These are phyloP conservation scores for Pogonus chalceus DNA, from an alignment of 1,140 invertebrate genomes.

Conservation along the genomic window DNA sequence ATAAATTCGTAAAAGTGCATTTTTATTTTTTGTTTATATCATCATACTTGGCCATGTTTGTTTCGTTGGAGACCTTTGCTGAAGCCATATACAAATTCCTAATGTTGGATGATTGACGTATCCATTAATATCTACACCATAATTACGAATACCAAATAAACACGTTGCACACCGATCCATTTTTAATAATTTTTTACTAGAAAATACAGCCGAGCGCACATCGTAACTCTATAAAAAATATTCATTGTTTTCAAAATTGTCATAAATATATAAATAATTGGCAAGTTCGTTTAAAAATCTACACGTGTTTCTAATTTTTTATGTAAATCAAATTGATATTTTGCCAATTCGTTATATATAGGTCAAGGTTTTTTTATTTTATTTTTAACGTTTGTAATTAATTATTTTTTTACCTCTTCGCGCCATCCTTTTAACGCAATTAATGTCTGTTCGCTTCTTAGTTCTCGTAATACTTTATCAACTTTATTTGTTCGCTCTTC, in stretches of 20 bases:
- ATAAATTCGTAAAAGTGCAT: background rate
- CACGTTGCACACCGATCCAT: slow-evolving; percentile 88
- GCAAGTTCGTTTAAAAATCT: too few species aligned
- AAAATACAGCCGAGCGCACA: slow-evolving; percentile 60
- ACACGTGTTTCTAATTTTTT: too few species aligned
- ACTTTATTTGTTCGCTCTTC: slow-evolving; percentile 65
- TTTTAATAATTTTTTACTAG: slow-evolving; percentile 63
- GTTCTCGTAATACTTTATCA: slow-evolving; percentile 66
- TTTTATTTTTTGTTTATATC: background rate
- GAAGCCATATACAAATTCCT: slow-evolving; percentile 86
- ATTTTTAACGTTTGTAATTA: too few species aligned
- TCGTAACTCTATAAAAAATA: slow-evolving; percentile 62
- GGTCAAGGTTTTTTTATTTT: too few species aligned
- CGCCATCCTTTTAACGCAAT: slow-evolving; percentile 76
- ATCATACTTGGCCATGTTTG: slow-evolving; percentile 79
- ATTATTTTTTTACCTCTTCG: slow-evolving; percentile 66
- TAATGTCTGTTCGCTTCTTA: slow-evolving; percentile 53
- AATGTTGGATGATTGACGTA: slow-evolving; percentile 75
- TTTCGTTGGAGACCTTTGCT: slow-evolving; percentile 80
- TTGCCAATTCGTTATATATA: too few species aligned
- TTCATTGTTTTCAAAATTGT: slow-evolving; percentile 7
- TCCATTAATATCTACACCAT: slow-evolving; percentile 90
- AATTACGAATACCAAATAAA: slow-evolving; percentile 86
- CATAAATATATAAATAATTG: background rate
- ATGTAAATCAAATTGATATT: too few species aligned